A percentile compares a stretch with the other conserved stretches of the same genome.
phyloP scores from a whole-genome alignment of 2,797 vertebrate species.

The Xerus rutilus region DNA sequence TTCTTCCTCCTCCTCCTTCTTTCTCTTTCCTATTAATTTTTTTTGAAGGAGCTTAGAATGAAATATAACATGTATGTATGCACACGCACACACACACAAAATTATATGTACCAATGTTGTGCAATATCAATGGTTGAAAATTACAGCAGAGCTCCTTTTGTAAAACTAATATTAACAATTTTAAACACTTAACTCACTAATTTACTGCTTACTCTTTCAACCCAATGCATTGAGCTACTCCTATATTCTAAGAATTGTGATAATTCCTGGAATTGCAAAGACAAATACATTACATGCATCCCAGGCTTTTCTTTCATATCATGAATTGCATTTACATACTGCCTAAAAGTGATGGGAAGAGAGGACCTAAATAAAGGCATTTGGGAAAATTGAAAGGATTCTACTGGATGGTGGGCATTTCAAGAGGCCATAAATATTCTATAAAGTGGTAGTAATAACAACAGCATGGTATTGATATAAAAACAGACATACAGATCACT shows the following conservation, averaged over 20 bases:
- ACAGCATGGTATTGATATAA: not conserved
- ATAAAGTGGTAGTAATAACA: not conserved
- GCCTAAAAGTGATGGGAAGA: not conserved
- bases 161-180: not conserved
- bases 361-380: not conserved
- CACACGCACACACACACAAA: too few relatives aligned
- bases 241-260: not conserved
- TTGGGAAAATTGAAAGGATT: not conserved
- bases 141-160: not conserved
- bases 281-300: not conserved
- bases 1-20: not conserved
- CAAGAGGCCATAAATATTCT: not conserved
- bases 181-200: not conserved
- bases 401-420: not conserved
- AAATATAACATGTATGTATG: not conserved
- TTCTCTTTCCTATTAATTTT: not conserved
- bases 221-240: not conserved
- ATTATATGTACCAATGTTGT: not conserved
- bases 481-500: not conserved
- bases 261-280: not conserved
- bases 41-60: not conserved
- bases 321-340: not conserved
- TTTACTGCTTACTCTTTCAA: not conserved
- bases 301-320: not conserved
- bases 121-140: not conserved